Evolutionary conservation across 2,113 vertebrate species (phyloP).

Genomic region (Hippocampus zosterae): DNA sequence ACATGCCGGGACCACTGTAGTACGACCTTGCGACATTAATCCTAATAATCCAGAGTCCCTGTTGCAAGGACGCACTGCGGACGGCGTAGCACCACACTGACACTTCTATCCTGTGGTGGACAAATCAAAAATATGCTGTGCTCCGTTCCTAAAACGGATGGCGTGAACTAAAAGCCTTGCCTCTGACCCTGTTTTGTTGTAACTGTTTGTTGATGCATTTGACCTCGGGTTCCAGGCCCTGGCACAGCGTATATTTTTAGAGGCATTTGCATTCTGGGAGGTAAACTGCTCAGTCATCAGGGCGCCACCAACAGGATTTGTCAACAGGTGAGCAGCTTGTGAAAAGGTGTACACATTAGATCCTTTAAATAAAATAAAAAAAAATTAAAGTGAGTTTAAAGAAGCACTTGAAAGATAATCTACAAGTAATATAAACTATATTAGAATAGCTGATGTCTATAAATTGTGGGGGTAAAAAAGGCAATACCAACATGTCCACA

Average conservation of each 20-base stretch:
- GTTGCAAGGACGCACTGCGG: constrained; percentile 40
- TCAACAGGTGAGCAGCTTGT: constrained; percentile 15
- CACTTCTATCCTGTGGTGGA: neutral
- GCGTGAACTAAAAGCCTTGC: constrained; percentile 6
- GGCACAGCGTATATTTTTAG: neutral
- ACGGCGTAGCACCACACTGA: constrained; percentile 12
- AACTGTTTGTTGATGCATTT: neutral
- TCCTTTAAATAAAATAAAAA: neutral
- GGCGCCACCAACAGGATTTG: neutral
- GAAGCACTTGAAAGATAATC: neutral
- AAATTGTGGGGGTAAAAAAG: neutral
- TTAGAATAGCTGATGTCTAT: neutral
- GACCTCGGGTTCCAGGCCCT: constrained; percentile 14
- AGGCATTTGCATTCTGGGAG: neutral
- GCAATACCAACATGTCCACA: neutral
- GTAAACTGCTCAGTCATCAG: constrained; percentile 1
- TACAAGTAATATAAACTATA: neutral
- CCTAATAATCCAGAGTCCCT: constrained; percentile 48
- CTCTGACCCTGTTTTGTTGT: neutral
- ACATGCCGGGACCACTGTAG: constrained; percentile 23
- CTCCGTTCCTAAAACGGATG: constrained; percentile 15
- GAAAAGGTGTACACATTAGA: constrained; percentile 3
- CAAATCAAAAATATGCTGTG: neutral
- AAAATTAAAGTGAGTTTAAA: constrained; percentile 3
- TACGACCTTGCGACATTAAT: constrained; percentile 47